These are phyloP conservation scores for Nymphicus hollandicus DNA, from an alignment of 2,113 vertebrate species.

Conservation along the genomic window DNA sequence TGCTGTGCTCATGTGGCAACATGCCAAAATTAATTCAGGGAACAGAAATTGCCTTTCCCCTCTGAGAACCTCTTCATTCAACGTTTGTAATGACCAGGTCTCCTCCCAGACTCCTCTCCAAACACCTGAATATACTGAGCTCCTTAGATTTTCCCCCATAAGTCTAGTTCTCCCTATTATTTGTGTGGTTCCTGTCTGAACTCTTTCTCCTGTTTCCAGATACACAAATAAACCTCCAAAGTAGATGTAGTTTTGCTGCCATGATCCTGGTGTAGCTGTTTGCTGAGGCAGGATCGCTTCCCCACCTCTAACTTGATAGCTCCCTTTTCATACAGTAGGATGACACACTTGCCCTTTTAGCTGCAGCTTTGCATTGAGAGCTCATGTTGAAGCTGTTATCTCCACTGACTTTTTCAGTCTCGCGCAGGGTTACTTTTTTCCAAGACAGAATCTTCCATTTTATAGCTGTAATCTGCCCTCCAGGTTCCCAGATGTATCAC, in stretches of 20 bases:
- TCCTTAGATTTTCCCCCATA: background rate
- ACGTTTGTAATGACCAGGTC: background rate
- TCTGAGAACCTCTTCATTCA: background rate
- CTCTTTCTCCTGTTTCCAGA: background rate
- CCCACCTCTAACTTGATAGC: background rate
- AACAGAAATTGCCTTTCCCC: background rate
- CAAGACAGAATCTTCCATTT: constrained; percentile 37
- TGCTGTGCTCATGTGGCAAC: background rate
- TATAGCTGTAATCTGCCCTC: constrained; percentile 38
- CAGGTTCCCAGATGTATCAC: constrained; percentile 62
- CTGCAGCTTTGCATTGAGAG: constrained; percentile 44
- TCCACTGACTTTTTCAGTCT: constrained; percentile 20
- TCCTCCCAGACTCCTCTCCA: background rate
- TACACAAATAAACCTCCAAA: background rate
- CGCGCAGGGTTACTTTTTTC: constrained; percentile 14
- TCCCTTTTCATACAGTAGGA: background rate
- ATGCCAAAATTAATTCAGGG: background rate
- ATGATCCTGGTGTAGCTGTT: background rate
- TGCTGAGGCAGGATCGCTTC: background rate
- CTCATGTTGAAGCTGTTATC: constrained; percentile 58
- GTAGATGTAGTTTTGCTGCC: background rate
- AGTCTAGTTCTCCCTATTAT: background rate
- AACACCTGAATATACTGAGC: background rate
- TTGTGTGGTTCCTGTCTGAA: background rate
- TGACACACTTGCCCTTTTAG: constrained; percentile 4